These are phyloP conservation scores for Euzetes globulus DNA, from an alignment of 2,888 invertebrate genomes.

Conservation along the genomic window DNA sequence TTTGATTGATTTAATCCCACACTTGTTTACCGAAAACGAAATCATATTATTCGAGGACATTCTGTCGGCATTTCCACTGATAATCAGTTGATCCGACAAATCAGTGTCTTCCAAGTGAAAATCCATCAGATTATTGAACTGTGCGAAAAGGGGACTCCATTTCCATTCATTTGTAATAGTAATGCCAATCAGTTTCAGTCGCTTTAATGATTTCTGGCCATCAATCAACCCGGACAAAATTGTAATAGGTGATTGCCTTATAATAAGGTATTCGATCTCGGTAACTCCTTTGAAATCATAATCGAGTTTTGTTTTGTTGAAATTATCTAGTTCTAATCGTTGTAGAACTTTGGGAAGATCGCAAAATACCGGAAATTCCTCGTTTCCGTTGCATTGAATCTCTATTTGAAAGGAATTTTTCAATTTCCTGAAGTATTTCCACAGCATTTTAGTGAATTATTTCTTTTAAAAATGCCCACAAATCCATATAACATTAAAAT, in stretches of 20 bases:
- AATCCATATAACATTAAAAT: too few species aligned
- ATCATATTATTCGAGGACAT: neutral
- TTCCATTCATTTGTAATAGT: neutral
- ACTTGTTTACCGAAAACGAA: conserved; percentile 10
- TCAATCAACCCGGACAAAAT: neutral
- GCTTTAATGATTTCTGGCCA: neutral
- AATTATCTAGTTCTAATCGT: neutral
- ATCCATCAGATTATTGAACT: neutral
- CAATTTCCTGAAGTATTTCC: too few species aligned
- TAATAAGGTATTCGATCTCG: neutral
- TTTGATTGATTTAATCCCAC: neutral
- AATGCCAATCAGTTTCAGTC: neutral
- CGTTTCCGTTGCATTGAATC: neutral
- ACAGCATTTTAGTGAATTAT: too few species aligned
- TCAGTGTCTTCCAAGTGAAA: neutral
- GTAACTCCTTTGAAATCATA: neutral
- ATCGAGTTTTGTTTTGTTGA: neutral
- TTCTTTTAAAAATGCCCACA: too few species aligned
- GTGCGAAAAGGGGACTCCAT: neutral
- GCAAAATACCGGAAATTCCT: neutral
- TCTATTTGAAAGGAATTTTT: neutral
- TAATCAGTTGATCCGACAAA: neutral
- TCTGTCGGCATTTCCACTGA: neutral
- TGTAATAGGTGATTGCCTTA: neutral
- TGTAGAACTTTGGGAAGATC: too few species aligned